phyloP scores from a whole-genome alignment of 1,140 invertebrate species.

The Ips typographus region DNA sequence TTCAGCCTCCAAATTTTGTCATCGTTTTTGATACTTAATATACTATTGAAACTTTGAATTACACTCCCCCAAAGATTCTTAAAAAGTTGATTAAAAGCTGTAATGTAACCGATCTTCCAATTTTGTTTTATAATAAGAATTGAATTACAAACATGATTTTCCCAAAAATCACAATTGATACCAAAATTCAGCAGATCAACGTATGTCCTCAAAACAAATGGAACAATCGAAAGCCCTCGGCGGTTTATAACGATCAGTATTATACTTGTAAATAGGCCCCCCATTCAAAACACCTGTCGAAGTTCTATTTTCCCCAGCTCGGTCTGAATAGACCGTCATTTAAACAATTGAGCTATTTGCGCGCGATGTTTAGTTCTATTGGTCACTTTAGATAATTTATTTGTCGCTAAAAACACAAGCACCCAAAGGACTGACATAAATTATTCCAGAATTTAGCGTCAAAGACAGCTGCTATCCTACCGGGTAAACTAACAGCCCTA shows the following conservation, averaged over 20 bases:
- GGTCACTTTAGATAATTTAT: conserved; percentile 3
- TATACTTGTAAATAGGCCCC: conserved; percentile 17
- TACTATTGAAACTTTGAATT: too few relatives aligned
- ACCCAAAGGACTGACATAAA: neutral
- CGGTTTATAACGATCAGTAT: conserved; percentile 1
- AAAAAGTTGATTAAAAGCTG: too few relatives aligned
- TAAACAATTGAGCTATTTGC: conserved; percentile 2
- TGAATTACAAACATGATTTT: too few relatives aligned
- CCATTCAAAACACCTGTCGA: conserved; percentile 19
- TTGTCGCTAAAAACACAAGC: neutral
- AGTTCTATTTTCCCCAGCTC: conserved; percentile 8
- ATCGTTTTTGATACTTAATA: too few relatives aligned
- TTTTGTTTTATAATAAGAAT: too few relatives aligned
- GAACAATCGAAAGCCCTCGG: neutral
- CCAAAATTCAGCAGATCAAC: too few relatives aligned
- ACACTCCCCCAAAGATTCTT: too few relatives aligned
- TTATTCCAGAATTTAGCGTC: neutral
- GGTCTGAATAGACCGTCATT: neutral
- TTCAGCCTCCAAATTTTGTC: too few relatives aligned
- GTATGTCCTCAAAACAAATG: neutral
- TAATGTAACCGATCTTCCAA: too few relatives aligned
- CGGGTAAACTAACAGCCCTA: too few relatives aligned
- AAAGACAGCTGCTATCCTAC: neutral
- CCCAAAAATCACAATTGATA: too few relatives aligned
- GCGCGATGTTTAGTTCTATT: neutral